These are phyloP conservation scores for Hydrolagus colliei DNA, from an alignment of 2,797 vertebrate species.

Conservation along the genomic window DNA sequence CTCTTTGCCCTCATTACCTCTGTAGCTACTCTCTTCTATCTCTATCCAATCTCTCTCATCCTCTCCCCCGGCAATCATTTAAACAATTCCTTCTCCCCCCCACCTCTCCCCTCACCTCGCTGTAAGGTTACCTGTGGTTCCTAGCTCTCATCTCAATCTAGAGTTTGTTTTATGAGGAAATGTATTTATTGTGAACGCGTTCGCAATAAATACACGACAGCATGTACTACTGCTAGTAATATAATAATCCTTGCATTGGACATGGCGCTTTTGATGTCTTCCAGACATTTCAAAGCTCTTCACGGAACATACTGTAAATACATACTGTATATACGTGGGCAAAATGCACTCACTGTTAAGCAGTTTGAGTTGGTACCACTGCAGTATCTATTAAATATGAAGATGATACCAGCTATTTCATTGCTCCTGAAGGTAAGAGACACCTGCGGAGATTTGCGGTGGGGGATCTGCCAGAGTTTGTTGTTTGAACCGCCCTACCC, in stretches of 20 bases:
- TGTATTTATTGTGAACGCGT: not conserved
- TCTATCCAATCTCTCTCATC: too few relatives aligned
- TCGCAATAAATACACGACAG: not conserved
- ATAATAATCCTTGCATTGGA: not conserved
- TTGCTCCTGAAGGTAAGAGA: not conserved
- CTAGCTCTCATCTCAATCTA: not conserved
- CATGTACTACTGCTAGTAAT: not conserved
- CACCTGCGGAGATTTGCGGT: not conserved
- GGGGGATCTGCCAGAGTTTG: not conserved
- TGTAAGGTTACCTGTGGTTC: too few relatives aligned
- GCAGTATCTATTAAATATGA: not conserved
- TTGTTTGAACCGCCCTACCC: too few relatives aligned
- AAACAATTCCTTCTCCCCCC: not conserved
- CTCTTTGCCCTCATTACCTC: not conserved
- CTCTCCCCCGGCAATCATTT: not conserved
- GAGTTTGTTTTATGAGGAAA: not conserved
- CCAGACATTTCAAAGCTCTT: not conserved
- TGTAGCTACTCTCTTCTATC: not conserved
- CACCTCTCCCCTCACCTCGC: too few relatives aligned
- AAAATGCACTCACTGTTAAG: not conserved
- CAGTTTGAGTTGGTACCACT: not conserved
- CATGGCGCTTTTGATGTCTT: not conserved
- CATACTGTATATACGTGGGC: too few relatives aligned
- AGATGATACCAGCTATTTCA: not conserved
- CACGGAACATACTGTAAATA: too few relatives aligned